These are phyloP conservation scores for Metopia argyrocephala DNA, from an alignment of 2,888 invertebrate species.

Conservation along the genomic window DNA sequence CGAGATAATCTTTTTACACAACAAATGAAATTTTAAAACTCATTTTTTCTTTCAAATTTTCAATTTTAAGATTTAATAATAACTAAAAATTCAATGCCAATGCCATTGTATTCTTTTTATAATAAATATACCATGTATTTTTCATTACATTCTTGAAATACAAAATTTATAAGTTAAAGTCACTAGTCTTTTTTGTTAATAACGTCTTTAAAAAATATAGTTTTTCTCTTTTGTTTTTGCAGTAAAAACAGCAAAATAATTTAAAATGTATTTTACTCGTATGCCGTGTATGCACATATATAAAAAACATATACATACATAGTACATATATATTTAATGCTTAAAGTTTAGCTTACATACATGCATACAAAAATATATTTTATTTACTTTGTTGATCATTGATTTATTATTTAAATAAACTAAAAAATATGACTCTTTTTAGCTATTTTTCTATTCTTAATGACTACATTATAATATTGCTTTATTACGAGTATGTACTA, in stretches of 20 bases:
- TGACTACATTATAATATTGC: background rate
- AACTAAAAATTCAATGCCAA: no score
- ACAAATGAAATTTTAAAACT: no score
- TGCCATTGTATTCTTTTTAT: no score
- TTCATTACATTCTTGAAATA: no score
- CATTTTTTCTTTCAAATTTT: no score
- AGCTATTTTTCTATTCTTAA: background rate
- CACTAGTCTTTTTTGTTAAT: background rate
- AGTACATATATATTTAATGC: conserved; percentile 20
- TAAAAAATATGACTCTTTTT: background rate
- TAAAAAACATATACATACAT: background rate
- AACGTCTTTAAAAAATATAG: background rate
- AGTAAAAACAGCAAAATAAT: background rate
- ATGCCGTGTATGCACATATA: background rate
- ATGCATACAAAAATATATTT: background rate
- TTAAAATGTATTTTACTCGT: background rate
- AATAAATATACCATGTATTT: no score
- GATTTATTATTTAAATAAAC: background rate
- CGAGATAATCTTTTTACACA: no score
- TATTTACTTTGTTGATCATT: conserved; percentile 11
- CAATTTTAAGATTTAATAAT: no score
- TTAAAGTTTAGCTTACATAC: conserved; percentile 42
- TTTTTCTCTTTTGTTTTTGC: background rate
- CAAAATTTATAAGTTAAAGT: no score
- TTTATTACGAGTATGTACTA: background rate